A percentile compares a stretch with the other conserved stretches of the same genome.
These are phyloP conservation scores for Melanostigma gelatinosum DNA, from an alignment of 2,113 vertebrate species.

Conservation along the genomic window DNA sequence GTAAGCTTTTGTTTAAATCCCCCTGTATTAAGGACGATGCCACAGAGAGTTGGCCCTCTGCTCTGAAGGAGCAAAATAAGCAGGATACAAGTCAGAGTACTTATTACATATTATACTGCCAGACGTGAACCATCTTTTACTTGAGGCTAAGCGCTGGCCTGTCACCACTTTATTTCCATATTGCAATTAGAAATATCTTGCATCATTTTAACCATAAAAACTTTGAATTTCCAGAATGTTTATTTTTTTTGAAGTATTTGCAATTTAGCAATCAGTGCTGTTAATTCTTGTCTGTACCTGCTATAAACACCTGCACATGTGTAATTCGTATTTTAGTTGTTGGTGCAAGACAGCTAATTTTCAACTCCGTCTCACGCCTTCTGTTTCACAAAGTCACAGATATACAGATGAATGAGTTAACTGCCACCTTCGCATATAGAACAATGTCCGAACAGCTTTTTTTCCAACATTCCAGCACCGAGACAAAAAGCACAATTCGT, in stretches of 20 bases:
- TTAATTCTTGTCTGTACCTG: background rate
- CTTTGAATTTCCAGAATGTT: background rate
- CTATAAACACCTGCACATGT: background rate
- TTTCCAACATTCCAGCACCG: background rate
- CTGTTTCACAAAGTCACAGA: background rate
- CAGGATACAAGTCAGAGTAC: slow-evolving; percentile 2
- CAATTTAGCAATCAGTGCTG: background rate
- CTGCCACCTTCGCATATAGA: background rate
- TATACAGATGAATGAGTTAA: background rate
- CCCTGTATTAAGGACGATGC: slow-evolving; percentile 25
- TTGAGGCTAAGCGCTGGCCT: background rate
- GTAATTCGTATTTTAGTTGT: background rate
- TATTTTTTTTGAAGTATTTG: background rate
- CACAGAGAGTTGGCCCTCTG: background rate
- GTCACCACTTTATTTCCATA: slow-evolving; percentile 6
- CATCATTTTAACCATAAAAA: background rate
- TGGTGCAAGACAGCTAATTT: background rate
- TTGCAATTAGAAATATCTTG: slow-evolving; percentile 8
- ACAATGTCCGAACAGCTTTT: background rate
- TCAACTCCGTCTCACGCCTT: background rate
- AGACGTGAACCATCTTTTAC: slow-evolving; percentile 1
- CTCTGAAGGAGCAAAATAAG: slow-evolving; percentile 14
- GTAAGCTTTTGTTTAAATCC: slow-evolving; percentile 39
- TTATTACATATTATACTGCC: slow-evolving; percentile 26
- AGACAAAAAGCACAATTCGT: background rate